These are phyloP conservation scores for Rhagoletis pomonella DNA, from an alignment of 1,140 invertebrate genomes.

Conservation along the genomic window DNA sequence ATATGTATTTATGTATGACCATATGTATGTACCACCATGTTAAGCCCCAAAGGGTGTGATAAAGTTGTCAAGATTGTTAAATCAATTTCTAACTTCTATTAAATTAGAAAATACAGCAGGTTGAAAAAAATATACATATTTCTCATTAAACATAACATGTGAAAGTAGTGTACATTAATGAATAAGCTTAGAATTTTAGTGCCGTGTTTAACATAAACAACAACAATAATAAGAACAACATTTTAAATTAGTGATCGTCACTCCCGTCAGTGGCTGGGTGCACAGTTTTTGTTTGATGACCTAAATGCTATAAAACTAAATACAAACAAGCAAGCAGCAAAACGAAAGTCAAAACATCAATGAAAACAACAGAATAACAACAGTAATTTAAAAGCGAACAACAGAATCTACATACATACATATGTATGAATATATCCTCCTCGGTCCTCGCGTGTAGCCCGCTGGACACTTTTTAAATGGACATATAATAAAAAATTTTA, in stretches of 20 bases:
- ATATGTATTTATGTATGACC: not conserved
- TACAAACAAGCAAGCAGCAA: not conserved
- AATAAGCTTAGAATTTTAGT: not conserved
- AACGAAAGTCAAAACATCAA: not conserved
- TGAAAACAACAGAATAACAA: not conserved
- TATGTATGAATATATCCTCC: no score
- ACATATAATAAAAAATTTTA: no score
- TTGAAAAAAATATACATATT: not conserved
- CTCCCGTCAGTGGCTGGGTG: not conserved
- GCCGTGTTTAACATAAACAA: not conserved
- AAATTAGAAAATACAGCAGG: not conserved
- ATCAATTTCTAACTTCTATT: not conserved
- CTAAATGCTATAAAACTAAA: slow-evolving; percentile 39
- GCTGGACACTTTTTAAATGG: no score
- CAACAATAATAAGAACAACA: not conserved
- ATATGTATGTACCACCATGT: not conserved
- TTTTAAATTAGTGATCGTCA: slow-evolving; percentile 6
- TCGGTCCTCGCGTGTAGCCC: no score
- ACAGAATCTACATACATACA: not conserved
- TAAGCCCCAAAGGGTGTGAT: slow-evolving; percentile 8
- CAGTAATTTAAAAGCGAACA: not conserved
- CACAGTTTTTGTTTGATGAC: slow-evolving; percentile 30
- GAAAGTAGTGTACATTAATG: not conserved
- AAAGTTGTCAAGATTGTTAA: not conserved
- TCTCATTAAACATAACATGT: not conserved